Evolutionary conservation across 1,140 invertebrate genomes (phyloP).

Genomic region (Cepaea nemoralis): DNA sequence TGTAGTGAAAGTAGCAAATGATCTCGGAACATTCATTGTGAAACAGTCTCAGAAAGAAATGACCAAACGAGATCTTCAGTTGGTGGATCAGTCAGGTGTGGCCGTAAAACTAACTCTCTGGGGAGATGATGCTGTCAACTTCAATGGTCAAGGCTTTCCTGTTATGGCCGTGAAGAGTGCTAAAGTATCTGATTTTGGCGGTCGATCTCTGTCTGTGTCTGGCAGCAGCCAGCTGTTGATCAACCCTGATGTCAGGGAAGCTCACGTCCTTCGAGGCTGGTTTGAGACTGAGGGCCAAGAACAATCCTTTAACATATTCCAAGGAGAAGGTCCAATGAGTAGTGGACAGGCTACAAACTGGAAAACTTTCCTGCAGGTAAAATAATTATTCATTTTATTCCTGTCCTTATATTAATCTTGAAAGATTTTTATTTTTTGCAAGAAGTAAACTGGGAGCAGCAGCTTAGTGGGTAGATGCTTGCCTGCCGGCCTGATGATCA

Average conservation of each 20-base stretch:
- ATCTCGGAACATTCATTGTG: conserved; percentile 81
- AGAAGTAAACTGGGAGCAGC: too few relatives aligned
- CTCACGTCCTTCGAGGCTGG: conserved; percentile 89
- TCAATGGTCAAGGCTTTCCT: conserved; percentile 82
- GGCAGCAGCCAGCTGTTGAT: conserved; percentile 74
- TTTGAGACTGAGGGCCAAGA: conserved; percentile 81
- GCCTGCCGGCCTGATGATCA: too few relatives aligned
- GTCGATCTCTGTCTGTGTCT: conserved; percentile 69
- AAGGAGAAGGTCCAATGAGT: conserved; percentile 55
- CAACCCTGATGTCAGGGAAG: conserved; percentile 91
- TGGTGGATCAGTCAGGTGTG: conserved; percentile 88
- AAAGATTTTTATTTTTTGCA: too few relatives aligned
- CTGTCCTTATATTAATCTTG: too few relatives aligned
- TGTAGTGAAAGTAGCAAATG: conserved; percentile 83
- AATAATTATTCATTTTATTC: neutral
- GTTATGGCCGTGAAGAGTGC: conserved; percentile 87
- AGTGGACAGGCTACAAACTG: conserved; percentile 66
- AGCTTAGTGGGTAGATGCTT: too few relatives aligned
- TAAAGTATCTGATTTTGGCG: conserved; percentile 81
- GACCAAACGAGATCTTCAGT: conserved; percentile 87
- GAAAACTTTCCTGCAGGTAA: conserved; percentile 81
- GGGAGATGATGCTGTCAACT: conserved; percentile 82
- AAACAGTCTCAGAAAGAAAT: conserved; percentile 85
- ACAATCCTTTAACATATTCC: conserved; percentile 59
- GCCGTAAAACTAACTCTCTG: conserved; percentile 79